Evolutionary conservation across 1,140 invertebrate genomes (phyloP), one percentile per base, ranked within the genome.

Genomic region (Trachymyrmex cornetzi): DNA sequence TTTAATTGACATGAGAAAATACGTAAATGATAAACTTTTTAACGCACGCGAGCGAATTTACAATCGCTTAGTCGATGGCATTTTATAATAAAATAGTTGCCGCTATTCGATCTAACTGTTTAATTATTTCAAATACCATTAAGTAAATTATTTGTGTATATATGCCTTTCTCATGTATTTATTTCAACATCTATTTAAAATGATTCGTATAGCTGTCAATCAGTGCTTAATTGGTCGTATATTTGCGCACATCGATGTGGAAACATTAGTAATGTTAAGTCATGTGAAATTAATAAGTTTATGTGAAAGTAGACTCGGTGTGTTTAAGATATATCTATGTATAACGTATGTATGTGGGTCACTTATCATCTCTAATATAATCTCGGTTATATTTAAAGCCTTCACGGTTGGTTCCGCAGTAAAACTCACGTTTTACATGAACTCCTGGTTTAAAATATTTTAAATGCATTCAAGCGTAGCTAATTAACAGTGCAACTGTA

Each of bases 401-500:
- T 59, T 64, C 38, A n/a, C 9, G 22, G 11, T 16, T 27, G 5
- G 9, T n/a, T 44, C 14, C n/a, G 30, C 5, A 27, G 5, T 55
- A n/a, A n/a, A n/a, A 38, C 16, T 69, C 30, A 30, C 14, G 0
- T 57, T 69, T 55, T 27, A 44, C 9, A 14, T 38, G 48, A 67
- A 53, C n/a, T 14, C n/a, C 6, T 34, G 59, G 7, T 14, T 59
- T 14, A 48, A 61, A 80, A 34, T 22, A 0, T 72, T 22, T 38
- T 4, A 2, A 61, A 16, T 30, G 69, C 80, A 63, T 74, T 84
- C 69, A 75, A 50, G 80, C 55, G 80, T 16, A 48, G 16, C 24
- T 27, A 3, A 9, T 66, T 71, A 74, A 82, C 63, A 50, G 38
- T 22, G 69, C 57, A 74, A 30, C 19, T 11, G 14, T 9, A 19